Conservation (phyloP, 1,140 invertebrate genomes). For the Subanguina moxae region DNA sequence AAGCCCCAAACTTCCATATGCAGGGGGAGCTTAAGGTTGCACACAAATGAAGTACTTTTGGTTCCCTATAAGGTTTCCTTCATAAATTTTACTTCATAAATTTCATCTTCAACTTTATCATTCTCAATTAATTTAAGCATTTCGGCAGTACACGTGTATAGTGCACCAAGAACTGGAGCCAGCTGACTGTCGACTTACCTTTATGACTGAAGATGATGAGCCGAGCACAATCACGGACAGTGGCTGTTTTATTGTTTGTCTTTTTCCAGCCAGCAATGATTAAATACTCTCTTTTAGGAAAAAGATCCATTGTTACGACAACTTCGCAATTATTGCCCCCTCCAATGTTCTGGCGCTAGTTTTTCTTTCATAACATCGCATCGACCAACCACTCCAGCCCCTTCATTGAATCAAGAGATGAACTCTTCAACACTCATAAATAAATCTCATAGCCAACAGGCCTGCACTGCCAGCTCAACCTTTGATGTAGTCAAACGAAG, state of each 20-base stretch:
- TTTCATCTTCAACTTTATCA: no score
- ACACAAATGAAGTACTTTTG: no score
- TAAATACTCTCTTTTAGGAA: slow-evolving; percentile 4
- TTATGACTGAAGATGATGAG: slow-evolving; percentile 32
- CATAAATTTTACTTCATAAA: no score
- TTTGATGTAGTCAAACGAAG: slow-evolving; percentile 23
- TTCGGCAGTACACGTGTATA: slow-evolving; percentile 40
- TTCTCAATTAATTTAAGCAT: slow-evolving; percentile 17
- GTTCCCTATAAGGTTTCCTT: no score
- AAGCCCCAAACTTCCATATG: no score
- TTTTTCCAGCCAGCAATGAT: neutral
- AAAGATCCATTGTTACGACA: neutral
- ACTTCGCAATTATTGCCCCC: slow-evolving; percentile 37
- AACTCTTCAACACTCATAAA: neutral
- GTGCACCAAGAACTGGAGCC: slow-evolving; percentile 30
- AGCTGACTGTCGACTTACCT: slow-evolving; percentile 31
- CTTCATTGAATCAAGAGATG: neutral
- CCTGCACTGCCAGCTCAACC: slow-evolving; percentile 9
- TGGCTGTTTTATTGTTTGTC: slow-evolving; percentile 38
- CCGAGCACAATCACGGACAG: slow-evolving; percentile 34
- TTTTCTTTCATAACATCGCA: slow-evolving; percentile 20
- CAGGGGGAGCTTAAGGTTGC: no score
- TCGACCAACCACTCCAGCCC: slow-evolving; percentile 16
- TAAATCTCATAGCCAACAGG: neutral
- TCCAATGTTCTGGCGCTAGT: slow-evolving; percentile 24